Percentiles rank a stretch among this genome's conserved stretches.
Conservation (phyloP, 2,888 invertebrate species). For the Seira ritae region DNA sequence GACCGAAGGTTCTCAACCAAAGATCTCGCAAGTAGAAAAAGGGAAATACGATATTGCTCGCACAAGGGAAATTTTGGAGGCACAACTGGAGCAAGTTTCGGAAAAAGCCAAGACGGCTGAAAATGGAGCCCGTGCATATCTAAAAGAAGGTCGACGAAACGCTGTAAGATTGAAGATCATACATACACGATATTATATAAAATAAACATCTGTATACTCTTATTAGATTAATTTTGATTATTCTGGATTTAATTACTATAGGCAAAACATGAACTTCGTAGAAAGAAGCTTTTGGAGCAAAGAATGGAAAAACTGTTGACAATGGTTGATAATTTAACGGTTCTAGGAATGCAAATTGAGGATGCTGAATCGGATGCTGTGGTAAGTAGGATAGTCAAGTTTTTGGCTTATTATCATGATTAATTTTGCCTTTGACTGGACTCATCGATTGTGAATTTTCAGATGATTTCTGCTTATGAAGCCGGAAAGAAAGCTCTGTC, state of each 20-base stretch:
- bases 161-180: too few species aligned
- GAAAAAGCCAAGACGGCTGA: conserved; percentile 51
- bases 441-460: neutral
- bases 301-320: conserved; percentile 63
- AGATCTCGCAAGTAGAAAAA: conserved; percentile 68
- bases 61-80: conserved; percentile 65
- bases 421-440: too few species aligned
- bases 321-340: conserved; percentile 68
- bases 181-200: neutral
- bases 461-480: conserved; percentile 69
- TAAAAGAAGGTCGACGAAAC: conserved; percentile 64
- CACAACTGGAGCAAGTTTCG: conserved; percentile 54
- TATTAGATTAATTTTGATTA: neutral
- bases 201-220: neutral
- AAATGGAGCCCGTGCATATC: conserved; percentile 46
- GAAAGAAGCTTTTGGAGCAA: conserved; percentile 66
- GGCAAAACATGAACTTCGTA: conserved; percentile 69
- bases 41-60: conserved; percentile 66
- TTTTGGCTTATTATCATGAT: neutral
- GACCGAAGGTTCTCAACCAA: conserved; percentile 16
- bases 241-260: too few species aligned
- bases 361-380: conserved; percentile 69
- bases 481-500: conserved; percentile 67
- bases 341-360: conserved; percentile 66
- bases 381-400: conserved; percentile 41